These are phyloP conservation scores for Parnassius orleans DNA, from an alignment of 2,888 invertebrate genomes.

Conservation along the genomic window DNA sequence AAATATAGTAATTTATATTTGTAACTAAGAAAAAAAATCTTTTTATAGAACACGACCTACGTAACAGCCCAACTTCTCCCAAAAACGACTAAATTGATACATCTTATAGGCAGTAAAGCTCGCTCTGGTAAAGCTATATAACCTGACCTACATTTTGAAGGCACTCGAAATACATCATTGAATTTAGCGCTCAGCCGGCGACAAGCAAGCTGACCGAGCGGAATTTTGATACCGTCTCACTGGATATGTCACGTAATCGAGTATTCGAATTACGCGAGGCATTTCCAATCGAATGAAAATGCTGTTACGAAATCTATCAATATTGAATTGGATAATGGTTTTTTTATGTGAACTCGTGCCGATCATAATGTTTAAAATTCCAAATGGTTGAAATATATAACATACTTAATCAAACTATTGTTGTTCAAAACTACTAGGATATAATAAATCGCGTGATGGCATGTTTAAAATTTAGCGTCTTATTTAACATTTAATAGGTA, in stretches of 20 bases:
- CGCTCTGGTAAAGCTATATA: conserved; percentile 7
- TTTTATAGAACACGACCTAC: not conserved
- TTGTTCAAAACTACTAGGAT: too few species aligned
- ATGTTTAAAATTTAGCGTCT: too few species aligned
- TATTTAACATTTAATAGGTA: too few species aligned
- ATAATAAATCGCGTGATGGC: too few species aligned
- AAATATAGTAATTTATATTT: too few species aligned
- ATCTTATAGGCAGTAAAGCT: not conserved
- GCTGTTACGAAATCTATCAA: conserved; percentile 3
- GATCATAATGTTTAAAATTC: too few species aligned
- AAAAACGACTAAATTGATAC: conserved; percentile 1
- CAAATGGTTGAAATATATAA: too few species aligned
- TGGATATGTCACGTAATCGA: not conserved
- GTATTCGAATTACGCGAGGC: conserved; percentile 1
- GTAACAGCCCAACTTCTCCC: conserved; percentile 1
- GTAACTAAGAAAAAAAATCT: too few species aligned
- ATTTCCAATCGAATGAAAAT: not conserved
- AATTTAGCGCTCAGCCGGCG: conserved; percentile 4
- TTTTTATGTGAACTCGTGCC: too few species aligned
- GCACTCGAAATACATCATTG: conserved; percentile 15
- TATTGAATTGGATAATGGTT: not conserved
- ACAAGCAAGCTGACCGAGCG: conserved; percentile 9
- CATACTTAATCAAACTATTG: too few species aligned
- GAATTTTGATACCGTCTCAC: conserved; percentile 8
- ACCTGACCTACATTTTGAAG: conserved; percentile 20